A percentile compares a stretch with the other conserved stretches of the same genome.
phyloP scores from a whole-genome alignment of 2,888 invertebrate genomes.

The Pseudococcus longispinus region DNA sequence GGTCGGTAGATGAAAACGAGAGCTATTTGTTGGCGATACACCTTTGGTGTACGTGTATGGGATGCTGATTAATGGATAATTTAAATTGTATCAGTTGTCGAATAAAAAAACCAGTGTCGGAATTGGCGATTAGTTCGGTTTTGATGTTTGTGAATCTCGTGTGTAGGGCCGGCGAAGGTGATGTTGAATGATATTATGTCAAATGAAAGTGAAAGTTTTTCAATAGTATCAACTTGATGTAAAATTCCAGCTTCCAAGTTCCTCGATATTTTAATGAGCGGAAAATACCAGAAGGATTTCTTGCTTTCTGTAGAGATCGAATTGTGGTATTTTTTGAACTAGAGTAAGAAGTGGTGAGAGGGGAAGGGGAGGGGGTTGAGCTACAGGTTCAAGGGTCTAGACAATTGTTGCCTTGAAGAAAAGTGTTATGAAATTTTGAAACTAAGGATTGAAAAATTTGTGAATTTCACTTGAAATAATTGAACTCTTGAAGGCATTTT shows the following conservation, averaged over 20 bases:
- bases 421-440: too few relatives aligned
- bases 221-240: background rate
- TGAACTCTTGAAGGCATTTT: too few relatives aligned
- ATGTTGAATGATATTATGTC: background rate
- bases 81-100: background rate
- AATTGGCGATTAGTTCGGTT: background rate
- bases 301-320: too few relatives aligned
- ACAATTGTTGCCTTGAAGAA: too few relatives aligned
- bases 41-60: background rate
- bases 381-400: too few relatives aligned
- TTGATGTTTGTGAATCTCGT: background rate
- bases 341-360: too few relatives aligned
- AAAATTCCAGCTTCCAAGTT: background rate
- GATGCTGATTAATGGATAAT: slow-evolving; percentile 17
- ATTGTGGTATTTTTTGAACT: too few relatives aligned
- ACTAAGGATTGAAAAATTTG: too few relatives aligned
- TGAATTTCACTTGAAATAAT: too few relatives aligned
- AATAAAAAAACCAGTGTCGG: background rate
- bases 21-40: slow-evolving; percentile 15
- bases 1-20: background rate
- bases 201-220: slow-evolving; percentile 4
- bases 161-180: background rate
- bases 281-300: background rate
- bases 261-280: background rate
- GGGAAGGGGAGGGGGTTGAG: too few relatives aligned